Conservation (phyloP, 2,113 vertebrate species). For the Pogona vitticeps region DNA sequence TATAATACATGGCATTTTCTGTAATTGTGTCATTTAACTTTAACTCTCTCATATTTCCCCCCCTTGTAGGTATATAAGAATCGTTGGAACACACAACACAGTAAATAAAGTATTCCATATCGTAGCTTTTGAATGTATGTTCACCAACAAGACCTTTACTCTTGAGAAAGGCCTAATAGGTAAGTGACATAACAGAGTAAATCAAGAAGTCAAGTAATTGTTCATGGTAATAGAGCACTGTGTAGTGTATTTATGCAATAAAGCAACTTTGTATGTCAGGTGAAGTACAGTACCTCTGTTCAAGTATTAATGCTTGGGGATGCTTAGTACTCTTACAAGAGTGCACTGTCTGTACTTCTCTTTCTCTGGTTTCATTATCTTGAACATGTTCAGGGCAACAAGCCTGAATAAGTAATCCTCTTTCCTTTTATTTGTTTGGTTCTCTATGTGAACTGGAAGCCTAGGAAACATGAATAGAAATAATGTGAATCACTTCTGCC, state of each 20-base stretch:
- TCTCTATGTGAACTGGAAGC: too few relatives aligned
- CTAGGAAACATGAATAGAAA: too few relatives aligned
- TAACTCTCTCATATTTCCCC: conserved; percentile 43
- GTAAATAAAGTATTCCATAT: conserved; percentile 99
- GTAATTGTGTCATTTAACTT: background rate
- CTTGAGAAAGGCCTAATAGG: conserved; percentile 93
- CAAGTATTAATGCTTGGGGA: background rate
- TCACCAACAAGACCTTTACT: conserved; percentile 88
- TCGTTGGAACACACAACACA: conserved; percentile 97
- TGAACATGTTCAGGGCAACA: too few relatives aligned
- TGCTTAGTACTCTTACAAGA: too few relatives aligned
- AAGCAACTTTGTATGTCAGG: background rate
- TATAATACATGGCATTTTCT: background rate
- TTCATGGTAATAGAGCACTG: background rate
- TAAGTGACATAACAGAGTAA: conserved; percentile 71
- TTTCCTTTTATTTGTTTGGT: too few relatives aligned
- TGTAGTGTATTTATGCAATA: background rate
- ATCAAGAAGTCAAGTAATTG: background rate
- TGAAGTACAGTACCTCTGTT: background rate
- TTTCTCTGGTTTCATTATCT: too few relatives aligned
- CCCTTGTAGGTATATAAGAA: conserved; percentile 88
- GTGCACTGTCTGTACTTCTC: too few relatives aligned
- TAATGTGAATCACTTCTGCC: background rate
- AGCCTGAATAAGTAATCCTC: too few relatives aligned
- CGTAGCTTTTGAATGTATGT: conserved; percentile 98